Evolutionary conservation across 2,797 vertebrate species (phyloP).

Genomic region (Ambastaia sidthimunki): DNA sequence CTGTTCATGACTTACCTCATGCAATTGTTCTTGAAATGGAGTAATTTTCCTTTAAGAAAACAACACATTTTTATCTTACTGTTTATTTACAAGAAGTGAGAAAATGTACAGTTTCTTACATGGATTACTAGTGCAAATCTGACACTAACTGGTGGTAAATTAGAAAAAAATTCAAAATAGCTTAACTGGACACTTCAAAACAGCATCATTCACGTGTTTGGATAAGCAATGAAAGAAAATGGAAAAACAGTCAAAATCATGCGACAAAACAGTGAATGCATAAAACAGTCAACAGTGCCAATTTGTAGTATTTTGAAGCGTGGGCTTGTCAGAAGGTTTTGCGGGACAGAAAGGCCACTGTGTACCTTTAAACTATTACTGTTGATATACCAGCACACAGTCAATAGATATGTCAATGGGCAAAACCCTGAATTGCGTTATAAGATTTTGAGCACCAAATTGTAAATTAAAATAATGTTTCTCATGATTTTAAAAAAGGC

Average conservation of each 20-base stretch:
- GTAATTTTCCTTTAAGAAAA: slow-evolving; percentile 7
- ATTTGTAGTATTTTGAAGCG: slow-evolving; percentile 37
- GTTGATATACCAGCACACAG: not conserved
- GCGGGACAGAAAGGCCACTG: not conserved
- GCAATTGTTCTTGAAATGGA: no score
- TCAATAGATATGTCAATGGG: not conserved
- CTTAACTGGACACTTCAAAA: slow-evolving; percentile 47
- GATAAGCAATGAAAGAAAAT: slow-evolving; percentile 32
- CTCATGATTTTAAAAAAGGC: not conserved
- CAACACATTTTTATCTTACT: slow-evolving; percentile 66
- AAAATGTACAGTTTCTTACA: slow-evolving; percentile 99
- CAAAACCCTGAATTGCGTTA: slow-evolving; percentile 4
- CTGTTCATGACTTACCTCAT: slow-evolving; percentile 15
- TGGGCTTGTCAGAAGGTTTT: not conserved
- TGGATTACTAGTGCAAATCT: slow-evolving; percentile 96
- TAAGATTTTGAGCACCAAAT: not conserved
- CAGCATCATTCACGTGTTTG: slow-evolving; percentile 26
- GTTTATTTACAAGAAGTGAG: slow-evolving; percentile 97
- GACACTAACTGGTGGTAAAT: slow-evolving; percentile 68
- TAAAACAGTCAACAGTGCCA: slow-evolving; percentile 22
- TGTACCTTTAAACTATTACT: slow-evolving; percentile 9
- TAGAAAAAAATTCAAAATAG: slow-evolving; percentile 55
- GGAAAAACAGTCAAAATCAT: slow-evolving; percentile 44
- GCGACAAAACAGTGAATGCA: slow-evolving; percentile 28
- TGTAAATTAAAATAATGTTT: slow-evolving; percentile 17